Evolutionary conservation across 2,888 invertebrate genomes (phyloP).

Genomic region (Nomada goodeniana): DNA sequence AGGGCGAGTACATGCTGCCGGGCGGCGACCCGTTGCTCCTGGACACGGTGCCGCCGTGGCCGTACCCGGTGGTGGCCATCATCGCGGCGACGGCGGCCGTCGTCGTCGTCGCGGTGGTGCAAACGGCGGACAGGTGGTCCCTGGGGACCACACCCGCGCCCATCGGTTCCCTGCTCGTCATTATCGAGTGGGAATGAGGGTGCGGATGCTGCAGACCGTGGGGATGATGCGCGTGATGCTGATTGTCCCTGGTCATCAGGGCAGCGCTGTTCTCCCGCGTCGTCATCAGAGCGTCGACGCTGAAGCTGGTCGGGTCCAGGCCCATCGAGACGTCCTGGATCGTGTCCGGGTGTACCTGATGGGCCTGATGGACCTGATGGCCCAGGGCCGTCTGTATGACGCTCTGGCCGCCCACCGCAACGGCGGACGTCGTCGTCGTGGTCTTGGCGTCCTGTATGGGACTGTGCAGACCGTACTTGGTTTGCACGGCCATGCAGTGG

Average conservation of each 20-base stretch:
- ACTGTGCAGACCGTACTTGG: slow-evolving; percentile 74
- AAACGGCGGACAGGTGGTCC: slow-evolving; percentile 64
- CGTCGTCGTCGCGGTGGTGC: slow-evolving; percentile 75
- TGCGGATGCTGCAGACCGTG: slow-evolving; percentile 77
- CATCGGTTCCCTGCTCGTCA: slow-evolving; percentile 74
- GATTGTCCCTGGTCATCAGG: slow-evolving; percentile 65
- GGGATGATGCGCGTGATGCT: slow-evolving; percentile 70
- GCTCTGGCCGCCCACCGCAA: slow-evolving; percentile 69
- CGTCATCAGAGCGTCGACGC: slow-evolving; percentile 88
- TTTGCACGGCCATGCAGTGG: slow-evolving; percentile 83
- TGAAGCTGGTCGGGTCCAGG: slow-evolving; percentile 85
- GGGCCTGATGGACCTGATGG: slow-evolving; percentile 76
- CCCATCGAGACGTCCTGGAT: slow-evolving; percentile 82
- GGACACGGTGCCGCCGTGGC: slow-evolving; percentile 78
- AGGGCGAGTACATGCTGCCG: slow-evolving; percentile 81
- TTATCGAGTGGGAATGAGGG: slow-evolving; percentile 75
- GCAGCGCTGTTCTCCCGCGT: slow-evolving; percentile 77
- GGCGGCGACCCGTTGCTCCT: slow-evolving; percentile 79
- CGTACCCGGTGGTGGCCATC: slow-evolving; percentile 81
- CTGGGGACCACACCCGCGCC: slow-evolving; percentile 65
- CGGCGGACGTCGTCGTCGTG: slow-evolving; percentile 54
- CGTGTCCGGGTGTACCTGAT: slow-evolving; percentile 76
- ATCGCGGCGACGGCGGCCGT: slow-evolving; percentile 81
- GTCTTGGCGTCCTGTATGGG: slow-evolving; percentile 85
- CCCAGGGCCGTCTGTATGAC: slow-evolving; percentile 79